Evolutionary conservation across 2,113 vertebrate species (phyloP), one percentile per base, ranked within the genome.

Genomic region (Pachypanchax playfairii): DNA sequence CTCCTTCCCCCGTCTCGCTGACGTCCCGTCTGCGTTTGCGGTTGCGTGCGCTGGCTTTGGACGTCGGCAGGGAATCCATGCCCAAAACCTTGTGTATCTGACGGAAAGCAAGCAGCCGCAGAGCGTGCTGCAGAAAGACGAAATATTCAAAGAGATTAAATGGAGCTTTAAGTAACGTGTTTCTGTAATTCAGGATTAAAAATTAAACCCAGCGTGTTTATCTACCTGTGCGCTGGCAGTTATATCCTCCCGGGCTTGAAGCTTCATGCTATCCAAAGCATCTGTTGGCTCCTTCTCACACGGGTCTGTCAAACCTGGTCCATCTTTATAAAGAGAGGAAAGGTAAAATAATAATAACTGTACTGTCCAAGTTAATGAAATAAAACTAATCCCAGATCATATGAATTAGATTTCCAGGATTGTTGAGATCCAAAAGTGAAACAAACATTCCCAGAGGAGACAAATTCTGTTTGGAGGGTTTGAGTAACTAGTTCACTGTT

Each of bases 301-400:
- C 22, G 92, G 92, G 71, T 94, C 94, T 58, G 89, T 87, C 59
- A 96, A 83, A 20, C 93, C 92, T 0, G 93, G 91, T 35, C 93
- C 94, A 31, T 91, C 94, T 96, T 85, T 18, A 38, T 9, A 14
- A 53, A 20, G 29, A 52, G 29, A 24, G 29, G 29, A 35, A 22
- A 59, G 49, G 28, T n/a, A 33, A 1, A 15, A n/a, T 20, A 33
- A 36, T 11, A 36, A 36, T 14, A 36, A 36, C 3, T 36, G 35
- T 33, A 10, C 12, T 10, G 12, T 2, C 2, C 8, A 33, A 33
- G 8, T 33, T 33, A 10, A 33, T 10, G 31, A 33, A 7, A 33
- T 2, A 33, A 11, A 36, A 36, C 12, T n/a, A n/a, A n/a, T n/a
- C n/a, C n/a, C n/a, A n/a, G n/a, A n/a, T n/a, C n/a, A n/a, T n/a